Evolutionary conservation across 2,113 vertebrate species (phyloP).

Genomic region (Lophura nycthemera): DNA sequence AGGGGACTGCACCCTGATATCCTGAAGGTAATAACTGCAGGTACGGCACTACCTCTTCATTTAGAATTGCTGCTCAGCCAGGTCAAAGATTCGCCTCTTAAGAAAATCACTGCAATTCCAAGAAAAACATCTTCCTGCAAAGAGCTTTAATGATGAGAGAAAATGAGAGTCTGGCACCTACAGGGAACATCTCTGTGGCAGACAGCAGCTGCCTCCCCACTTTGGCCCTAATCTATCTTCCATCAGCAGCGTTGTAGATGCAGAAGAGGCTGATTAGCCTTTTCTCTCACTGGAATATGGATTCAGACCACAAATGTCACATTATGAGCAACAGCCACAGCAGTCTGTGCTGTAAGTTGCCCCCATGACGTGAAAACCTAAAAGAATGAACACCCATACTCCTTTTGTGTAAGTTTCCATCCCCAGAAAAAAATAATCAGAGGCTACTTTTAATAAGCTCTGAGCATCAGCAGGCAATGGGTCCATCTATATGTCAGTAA

Average conservation of each 20-base stretch:
- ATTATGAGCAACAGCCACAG: neutral
- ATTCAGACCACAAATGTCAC: neutral
- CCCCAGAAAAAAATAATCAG: neutral
- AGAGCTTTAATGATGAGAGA: slow-evolving; percentile 27
- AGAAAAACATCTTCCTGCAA: slow-evolving; percentile 34
- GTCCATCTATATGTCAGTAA: neutral
- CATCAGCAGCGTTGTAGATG: neutral
- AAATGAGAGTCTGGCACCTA: slow-evolving; percentile 37
- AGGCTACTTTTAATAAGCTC: neutral
- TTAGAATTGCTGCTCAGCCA: neutral
- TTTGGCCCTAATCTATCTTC: neutral
- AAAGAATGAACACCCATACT: neutral
- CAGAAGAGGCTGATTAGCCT: neutral
- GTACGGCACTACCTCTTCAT: neutral
- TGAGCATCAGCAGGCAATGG: neutral
- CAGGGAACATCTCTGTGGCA: neutral
- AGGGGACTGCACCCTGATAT: neutral
- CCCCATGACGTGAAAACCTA: neutral
- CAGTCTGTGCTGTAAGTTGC: neutral
- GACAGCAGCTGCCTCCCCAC: slow-evolving; percentile 13
- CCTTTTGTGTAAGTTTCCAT: neutral
- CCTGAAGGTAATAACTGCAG: neutral
- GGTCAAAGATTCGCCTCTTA: slow-evolving; percentile 33
- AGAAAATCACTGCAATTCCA: slow-evolving; percentile 54
- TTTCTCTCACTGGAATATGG: neutral